phyloP scores from a whole-genome alignment of 2,888 invertebrate species.

The Drosophila sordidula region DNA sequence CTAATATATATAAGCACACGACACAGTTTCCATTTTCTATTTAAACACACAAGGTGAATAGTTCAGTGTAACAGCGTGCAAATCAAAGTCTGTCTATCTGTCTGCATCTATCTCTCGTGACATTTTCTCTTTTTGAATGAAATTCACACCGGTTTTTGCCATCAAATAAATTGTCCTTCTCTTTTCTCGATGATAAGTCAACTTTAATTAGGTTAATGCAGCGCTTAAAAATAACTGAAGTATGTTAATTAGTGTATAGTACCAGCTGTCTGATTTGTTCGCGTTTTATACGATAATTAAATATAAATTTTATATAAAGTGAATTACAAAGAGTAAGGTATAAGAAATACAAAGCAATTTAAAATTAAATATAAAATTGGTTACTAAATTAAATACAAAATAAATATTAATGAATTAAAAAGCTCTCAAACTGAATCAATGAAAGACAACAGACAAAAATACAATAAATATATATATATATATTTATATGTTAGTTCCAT shows the following conservation, averaged over 20 bases:
- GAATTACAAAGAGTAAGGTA: too few relatives aligned
- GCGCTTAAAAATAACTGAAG: slow-evolving; percentile 18
- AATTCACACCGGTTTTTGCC: slow-evolving; percentile 24
- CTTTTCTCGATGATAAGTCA: slow-evolving; percentile 11
- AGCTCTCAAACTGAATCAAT: not conserved
- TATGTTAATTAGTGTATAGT: slow-evolving; percentile 16
- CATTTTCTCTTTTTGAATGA: slow-evolving; percentile 28
- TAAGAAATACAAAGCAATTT: too few relatives aligned
- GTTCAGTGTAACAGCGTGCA: slow-evolving; percentile 67
- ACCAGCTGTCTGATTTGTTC: slow-evolving; percentile 1
- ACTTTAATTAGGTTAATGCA: slow-evolving; percentile 28
- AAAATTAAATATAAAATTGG: not conserved
- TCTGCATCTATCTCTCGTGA: not conserved
- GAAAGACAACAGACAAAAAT: too few relatives aligned
- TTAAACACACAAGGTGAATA: slow-evolving; percentile 63
- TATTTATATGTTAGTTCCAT: too few relatives aligned
- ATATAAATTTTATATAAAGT: too few relatives aligned
- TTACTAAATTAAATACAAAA: not conserved
- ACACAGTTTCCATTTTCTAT: slow-evolving; percentile 58
- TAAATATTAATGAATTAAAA: not conserved
- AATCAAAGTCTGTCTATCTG: slow-evolving; percentile 50
- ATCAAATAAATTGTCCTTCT: slow-evolving; percentile 1
- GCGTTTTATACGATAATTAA: not conserved
- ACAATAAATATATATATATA: not conserved
- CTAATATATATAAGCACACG: slow-evolving; percentile 17